Base-by-base conservation (phyloP, 1,140 invertebrate genomes). In the Nymphalis io region DNA sequence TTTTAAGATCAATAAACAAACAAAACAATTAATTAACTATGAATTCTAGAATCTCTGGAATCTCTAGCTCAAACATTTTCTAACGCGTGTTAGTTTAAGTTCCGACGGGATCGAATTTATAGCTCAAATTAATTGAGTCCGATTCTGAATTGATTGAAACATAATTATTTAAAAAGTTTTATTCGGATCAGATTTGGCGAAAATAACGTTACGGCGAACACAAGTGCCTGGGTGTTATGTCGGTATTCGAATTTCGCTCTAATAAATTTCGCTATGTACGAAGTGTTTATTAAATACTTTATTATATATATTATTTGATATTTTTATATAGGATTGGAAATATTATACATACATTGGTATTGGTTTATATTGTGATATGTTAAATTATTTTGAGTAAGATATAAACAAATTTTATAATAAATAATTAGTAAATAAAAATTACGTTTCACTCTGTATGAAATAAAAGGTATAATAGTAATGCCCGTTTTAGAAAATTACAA, bases 61-160 rank as follows among this genome's bases (percentile, higher is more conserved):
- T 53, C 11, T 53, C 3, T 21, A 53, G 40, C 40, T 0, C 6
- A 6, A 21, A 53, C 18, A 21, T 8, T 12, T 8, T 21, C 13
- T 20, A 21, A 53, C 18, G 10, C 48, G 48, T 53, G 48, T 53
- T 68, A 13, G 38, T 33, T 15, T 13, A 61, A 61, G 38, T 61
- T 48, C 27, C 51, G 51, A 23, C 23, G 58, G 61, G 58, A 69
- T 42, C 46, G 53, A 69, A 76, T 71, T 69, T 72, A 69, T 72
- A 66, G 60, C 63, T 59, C 23, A 66, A 72, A 65, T 73, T 75
- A 78, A 78, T 70, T 46, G 51, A 70, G 33, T 68, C 13, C 55
- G 60, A 48, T 60, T 69, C 59, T 20, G 63, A 70, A 63, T 72
- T 68, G 67, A 74, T 74, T 72, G 63, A 72, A 74, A 74, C 51